Conservation (phyloP, 2,888 invertebrate genomes). For the Tyria jacobaeae region DNA sequence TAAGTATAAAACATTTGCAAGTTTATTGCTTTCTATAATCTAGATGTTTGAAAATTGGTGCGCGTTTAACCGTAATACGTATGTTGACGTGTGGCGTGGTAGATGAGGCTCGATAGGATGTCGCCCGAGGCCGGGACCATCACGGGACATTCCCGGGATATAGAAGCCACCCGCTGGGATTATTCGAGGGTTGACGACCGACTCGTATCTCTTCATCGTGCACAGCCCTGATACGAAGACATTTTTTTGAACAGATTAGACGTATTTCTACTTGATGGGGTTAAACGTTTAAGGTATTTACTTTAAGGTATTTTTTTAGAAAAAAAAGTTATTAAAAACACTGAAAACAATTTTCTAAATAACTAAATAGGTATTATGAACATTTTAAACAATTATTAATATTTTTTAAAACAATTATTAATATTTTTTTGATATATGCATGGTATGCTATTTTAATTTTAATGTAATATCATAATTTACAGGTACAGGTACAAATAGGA, state of each 20-base stretch:
- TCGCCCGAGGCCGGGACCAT: constrained; percentile 36
- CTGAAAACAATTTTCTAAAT: too few relatives aligned
- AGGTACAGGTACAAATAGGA: too few relatives aligned
- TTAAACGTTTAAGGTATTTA: neutral
- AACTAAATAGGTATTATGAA: too few relatives aligned
- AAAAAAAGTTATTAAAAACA: too few relatives aligned
- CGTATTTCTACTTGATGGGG: neutral
- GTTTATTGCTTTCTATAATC: constrained; percentile 42
- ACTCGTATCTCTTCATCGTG: constrained; percentile 52
- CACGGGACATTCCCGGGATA: constrained; percentile 35
- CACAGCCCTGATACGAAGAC: constrained; percentile 25
- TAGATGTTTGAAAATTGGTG: constrained; percentile 36
- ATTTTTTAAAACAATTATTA: too few relatives aligned
- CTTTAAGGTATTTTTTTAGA: too few relatives aligned
- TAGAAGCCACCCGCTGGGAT: constrained; percentile 54
- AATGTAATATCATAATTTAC: too few relatives aligned
- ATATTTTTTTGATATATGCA: too few relatives aligned
- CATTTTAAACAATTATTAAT: too few relatives aligned
- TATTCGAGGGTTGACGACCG: constrained; percentile 58
- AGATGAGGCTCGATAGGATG: constrained; percentile 32
- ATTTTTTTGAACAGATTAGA: constrained; percentile 32
- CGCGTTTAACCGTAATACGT: constrained; percentile 22
- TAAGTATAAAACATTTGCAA: constrained; percentile 40
- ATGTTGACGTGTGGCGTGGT: constrained; percentile 39
- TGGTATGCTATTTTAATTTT: too few relatives aligned